phyloP scores from a whole-genome alignment of 1,140 invertebrate species.

The Anastrepha ludens region DNA sequence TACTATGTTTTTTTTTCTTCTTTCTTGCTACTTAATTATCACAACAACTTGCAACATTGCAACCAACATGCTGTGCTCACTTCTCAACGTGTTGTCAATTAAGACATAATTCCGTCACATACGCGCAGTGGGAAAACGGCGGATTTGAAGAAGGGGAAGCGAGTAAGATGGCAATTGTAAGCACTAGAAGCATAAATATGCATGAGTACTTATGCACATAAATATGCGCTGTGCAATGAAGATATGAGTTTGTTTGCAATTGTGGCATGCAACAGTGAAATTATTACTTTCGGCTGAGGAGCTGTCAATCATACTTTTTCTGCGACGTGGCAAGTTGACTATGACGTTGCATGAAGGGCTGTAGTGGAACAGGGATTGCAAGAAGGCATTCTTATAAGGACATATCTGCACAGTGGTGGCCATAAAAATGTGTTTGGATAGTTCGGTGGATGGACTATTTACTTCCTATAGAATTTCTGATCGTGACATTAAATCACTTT shows the following conservation, averaged over 20 bases:
- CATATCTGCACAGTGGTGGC: not conserved
- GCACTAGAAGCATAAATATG: conserved; percentile 30
- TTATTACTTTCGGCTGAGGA: conserved; percentile 40
- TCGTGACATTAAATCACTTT: too few species aligned
- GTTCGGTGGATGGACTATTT: too few species aligned
- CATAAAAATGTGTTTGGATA: not conserved
- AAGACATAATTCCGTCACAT: conserved; percentile 51
- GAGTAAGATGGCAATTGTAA: conserved; percentile 12
- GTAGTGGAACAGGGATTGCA: not conserved
- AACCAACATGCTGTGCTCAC: conserved; percentile 44
- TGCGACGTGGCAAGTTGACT: conserved; percentile 4
- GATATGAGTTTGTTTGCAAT: conserved; percentile 31
- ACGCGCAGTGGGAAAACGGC: conserved; percentile 23
- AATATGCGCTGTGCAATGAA: conserved; percentile 32
- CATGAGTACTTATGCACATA: conserved; percentile 19
- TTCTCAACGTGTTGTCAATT: conserved; percentile 52
- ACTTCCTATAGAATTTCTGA: too few species aligned
- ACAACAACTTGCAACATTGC: conserved; percentile 47
- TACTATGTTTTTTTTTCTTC: not conserved
- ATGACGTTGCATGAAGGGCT: not conserved
- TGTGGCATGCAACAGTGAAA: conserved; percentile 38
- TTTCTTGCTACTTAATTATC: conserved; percentile 1
- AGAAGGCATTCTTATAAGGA: not conserved
- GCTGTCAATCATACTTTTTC: conserved; percentile 42
- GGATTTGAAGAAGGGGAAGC: not conserved